Evolutionary conservation across 1,140 invertebrate species (phyloP).

Genomic region (Neoseiulus cucumeris): DNA sequence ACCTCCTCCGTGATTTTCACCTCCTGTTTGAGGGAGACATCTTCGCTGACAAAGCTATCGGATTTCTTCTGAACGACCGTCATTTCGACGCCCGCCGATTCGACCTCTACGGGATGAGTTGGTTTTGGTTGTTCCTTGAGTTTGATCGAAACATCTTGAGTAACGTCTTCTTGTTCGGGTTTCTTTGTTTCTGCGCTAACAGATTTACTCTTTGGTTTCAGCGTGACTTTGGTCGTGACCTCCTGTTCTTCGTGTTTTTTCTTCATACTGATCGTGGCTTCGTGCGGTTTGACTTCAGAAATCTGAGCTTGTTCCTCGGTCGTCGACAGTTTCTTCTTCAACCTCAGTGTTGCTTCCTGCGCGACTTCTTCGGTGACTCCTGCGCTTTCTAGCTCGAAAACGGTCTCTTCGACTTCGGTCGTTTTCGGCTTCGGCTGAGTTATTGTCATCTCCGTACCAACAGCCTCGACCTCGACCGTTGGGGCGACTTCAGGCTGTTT

Average conservation of each 20-base stretch:
- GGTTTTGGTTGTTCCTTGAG: slow-evolving; percentile 4
- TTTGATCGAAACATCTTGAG: slow-evolving; percentile 4
- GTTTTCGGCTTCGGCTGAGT: not conserved
- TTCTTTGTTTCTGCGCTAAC: not conserved
- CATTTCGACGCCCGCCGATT: too few relatives aligned
- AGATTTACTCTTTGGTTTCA: slow-evolving; percentile 11
- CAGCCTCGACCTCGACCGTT: not conserved
- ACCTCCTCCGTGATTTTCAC: slow-evolving; percentile 14
- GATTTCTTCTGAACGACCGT: slow-evolving; percentile 11
- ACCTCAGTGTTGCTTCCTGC: slow-evolving; percentile 8
- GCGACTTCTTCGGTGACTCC: slow-evolving; percentile 9
- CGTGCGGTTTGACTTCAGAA: slow-evolving; percentile 24
- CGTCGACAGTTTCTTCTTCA: slow-evolving; percentile 14
- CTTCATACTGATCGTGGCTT: slow-evolving; percentile 12
- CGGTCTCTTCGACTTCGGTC: not conserved
- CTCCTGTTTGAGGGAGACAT: slow-evolving; percentile 7
- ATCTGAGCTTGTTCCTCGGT: slow-evolving; percentile 7
- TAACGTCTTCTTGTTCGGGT: slow-evolving; percentile 8
- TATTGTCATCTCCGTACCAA: not conserved
- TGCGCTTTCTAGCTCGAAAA: not conserved
- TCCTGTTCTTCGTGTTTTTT: not conserved
- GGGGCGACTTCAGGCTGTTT: not conserved
- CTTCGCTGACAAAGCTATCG: not conserved
- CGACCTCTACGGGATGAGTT: too few relatives aligned
- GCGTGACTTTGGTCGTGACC: slow-evolving; percentile 2